Conservation (phyloP, 2,797 vertebrate species). For the Glyptemys insculpta region DNA sequence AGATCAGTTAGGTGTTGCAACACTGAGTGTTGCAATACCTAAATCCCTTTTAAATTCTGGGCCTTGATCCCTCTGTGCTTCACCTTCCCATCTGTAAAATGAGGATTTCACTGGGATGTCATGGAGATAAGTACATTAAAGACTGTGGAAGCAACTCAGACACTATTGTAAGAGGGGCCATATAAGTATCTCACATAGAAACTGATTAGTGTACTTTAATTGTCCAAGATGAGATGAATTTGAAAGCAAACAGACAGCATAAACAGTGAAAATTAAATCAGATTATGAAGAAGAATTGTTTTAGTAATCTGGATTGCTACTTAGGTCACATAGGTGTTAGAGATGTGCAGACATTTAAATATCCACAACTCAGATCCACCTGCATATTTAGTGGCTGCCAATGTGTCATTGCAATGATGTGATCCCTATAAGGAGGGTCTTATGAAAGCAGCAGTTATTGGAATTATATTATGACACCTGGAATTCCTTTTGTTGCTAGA, state of each 20-base stretch:
- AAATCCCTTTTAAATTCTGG: background rate
- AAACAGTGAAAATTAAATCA: background rate
- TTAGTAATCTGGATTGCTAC: background rate
- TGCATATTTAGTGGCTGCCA: background rate
- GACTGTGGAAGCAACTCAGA: background rate
- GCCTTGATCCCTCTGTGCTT: background rate
- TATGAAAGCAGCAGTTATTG: background rate
- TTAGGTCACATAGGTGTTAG: background rate
- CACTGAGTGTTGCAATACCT: no score
- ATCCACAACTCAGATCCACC: background rate
- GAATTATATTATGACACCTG: accelerated
- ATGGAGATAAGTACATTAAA: background rate
- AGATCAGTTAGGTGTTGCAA: background rate
- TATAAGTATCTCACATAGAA: background rate
- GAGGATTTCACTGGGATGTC: background rate
- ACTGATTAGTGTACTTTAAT: background rate
- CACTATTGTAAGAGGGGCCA: background rate
- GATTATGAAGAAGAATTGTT: background rate
- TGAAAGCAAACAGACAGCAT: background rate
- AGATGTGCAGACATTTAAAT: background rate
- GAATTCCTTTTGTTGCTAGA: background rate
- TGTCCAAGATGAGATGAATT: background rate
- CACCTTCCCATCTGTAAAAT: background rate
- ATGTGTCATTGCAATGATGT: background rate
- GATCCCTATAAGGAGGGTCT: background rate